Conservation (phyloP, 2,113 vertebrate genomes). For the Ochotona curzoniae region DNA sequence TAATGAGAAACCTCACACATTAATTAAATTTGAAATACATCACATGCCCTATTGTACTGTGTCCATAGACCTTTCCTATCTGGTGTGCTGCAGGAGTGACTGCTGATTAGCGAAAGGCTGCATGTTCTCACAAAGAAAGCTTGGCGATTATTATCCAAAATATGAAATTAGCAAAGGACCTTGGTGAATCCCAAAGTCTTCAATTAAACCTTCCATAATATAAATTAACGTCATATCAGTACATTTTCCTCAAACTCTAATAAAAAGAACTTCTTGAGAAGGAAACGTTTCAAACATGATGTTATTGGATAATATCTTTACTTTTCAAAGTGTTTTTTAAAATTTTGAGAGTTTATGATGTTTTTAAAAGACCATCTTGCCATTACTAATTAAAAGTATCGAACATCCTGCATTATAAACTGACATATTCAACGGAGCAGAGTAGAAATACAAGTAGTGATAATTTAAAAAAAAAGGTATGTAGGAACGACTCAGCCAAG, state of each 20-base stretch:
- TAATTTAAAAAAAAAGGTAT: background rate
- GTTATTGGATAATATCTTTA: background rate
- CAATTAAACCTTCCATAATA: background rate
- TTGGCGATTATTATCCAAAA: background rate
- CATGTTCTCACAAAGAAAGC: background rate
- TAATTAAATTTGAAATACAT: background rate
- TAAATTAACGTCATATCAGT: background rate
- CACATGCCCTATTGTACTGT: background rate
- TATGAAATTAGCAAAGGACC: background rate
- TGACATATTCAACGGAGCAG: background rate
- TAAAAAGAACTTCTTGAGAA: background rate
- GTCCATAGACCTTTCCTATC: background rate
- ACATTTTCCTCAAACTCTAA: background rate
- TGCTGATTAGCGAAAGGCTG: background rate
- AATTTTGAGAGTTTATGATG: background rate
- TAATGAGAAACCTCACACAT: background rate
- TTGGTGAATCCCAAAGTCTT: background rate
- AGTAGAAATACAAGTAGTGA: background rate
- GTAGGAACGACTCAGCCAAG: background rate
- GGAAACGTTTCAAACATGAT: background rate
- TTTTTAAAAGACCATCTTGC: background rate
- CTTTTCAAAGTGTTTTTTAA: constrained; percentile 14
- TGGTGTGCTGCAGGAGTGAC: background rate
- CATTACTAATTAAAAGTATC: background rate
- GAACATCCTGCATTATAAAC: background rate